Conservation (phyloP, 2,113 vertebrate genomes). For the Albula goreensis region DNA sequence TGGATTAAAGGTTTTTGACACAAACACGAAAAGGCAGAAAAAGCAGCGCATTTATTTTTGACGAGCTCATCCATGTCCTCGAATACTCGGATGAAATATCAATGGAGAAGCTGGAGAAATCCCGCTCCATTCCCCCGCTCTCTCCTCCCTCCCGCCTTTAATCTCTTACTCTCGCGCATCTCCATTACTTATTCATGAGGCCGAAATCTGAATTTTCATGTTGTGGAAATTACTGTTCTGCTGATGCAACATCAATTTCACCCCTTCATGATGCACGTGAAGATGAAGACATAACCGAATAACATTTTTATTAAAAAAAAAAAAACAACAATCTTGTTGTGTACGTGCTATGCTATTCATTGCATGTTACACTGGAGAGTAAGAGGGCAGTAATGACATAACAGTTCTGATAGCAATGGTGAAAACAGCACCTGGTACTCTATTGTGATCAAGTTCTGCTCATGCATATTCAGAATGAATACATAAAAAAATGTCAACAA, state of each 20-base stretch:
- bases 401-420: background rate
- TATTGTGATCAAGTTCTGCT: background rate
- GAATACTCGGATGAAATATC: background rate
- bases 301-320: too few relatives aligned
- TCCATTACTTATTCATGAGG: background rate
- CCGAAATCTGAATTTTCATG: background rate
- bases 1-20: slow-evolving; percentile 36
- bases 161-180: background rate
- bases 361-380: background rate
- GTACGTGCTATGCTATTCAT: background rate
- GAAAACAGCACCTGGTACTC: too few relatives aligned
- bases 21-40: background rate
- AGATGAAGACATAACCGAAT: too few relatives aligned
- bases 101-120: background rate
- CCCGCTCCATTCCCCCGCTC: background rate
- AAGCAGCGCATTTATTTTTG: background rate
- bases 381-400: background rate
- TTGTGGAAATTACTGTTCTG: background rate
- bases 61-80: background rate
- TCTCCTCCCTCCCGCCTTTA: background rate
- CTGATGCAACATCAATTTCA: background rate
- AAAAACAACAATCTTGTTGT: background rate
- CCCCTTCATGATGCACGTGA: background rate
- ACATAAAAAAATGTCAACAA: background rate
- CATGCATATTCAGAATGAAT: background rate